phyloP scores from a whole-genome alignment of 1,140 invertebrate genomes.

The Drosophila truncata region DNA sequence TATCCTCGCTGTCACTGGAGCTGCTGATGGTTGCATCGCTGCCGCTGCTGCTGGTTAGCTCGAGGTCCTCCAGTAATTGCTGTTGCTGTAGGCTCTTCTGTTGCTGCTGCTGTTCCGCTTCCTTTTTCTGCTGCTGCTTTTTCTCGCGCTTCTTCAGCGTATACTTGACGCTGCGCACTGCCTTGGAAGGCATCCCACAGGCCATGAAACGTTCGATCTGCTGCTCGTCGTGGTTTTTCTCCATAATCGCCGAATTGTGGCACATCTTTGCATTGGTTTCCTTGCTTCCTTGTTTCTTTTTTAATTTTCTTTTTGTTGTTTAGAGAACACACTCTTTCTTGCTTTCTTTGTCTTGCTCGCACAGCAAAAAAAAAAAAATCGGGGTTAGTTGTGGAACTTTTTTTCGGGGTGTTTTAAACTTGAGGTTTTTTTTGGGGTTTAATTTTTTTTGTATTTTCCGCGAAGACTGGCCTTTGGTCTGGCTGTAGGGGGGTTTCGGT shows the following conservation, averaged over 20 bases:
- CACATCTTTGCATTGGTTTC: constrained; percentile 82
- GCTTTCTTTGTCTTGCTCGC: constrained; percentile 19
- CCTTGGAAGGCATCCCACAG: constrained; percentile 78
- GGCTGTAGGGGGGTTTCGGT: not conserved
- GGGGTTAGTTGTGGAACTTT: constrained; percentile 5
- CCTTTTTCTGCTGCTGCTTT: constrained; percentile 29
- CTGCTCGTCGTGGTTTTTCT: constrained; percentile 72
- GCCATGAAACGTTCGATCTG: constrained; percentile 79
- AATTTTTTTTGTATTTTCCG: constrained; percentile 9
- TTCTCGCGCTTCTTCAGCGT: constrained; percentile 77
- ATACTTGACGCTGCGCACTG: constrained; percentile 73
- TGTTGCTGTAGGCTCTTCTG: constrained; percentile 35
- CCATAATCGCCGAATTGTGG: constrained; percentile 75
- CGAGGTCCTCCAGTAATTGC: constrained; percentile 29
- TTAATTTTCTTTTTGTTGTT: constrained; percentile 7
- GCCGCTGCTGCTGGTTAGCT: constrained; percentile 28
- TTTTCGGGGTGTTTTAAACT: constrained; percentile 4
- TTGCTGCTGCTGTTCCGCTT: constrained; percentile 27
- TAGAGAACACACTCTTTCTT: constrained; percentile 14
- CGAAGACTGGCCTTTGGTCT: constrained; percentile 3
- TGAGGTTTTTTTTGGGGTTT: not conserved
- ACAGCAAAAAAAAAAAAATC: constrained; percentile 21
- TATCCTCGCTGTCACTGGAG: constrained; percentile 42
- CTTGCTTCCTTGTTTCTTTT: constrained; percentile 22
- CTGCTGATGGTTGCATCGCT: constrained; percentile 3